Evolutionary conservation across 2,113 vertebrate species (phyloP).

Genomic region (Eulacestoma nigropectus): DNA sequence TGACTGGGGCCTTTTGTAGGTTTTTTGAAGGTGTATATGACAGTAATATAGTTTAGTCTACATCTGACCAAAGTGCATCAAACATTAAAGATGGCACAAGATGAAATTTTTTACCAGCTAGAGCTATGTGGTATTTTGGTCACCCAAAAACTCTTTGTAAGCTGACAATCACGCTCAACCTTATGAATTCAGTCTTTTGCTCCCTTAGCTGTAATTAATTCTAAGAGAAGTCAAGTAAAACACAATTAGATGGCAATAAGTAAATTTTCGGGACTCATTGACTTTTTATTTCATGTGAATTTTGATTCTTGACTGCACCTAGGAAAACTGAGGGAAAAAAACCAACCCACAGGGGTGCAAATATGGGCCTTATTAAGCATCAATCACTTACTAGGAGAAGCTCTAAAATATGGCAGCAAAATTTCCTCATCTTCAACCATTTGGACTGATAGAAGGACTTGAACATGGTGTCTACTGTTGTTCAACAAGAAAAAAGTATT

Average conservation of each 20-base stretch:
- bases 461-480: neutral
- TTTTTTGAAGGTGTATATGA: neutral
- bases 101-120: neutral
- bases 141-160: neutral
- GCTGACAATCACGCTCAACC: neutral
- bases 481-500: neutral
- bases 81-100: neutral
- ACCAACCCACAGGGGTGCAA: rapidly evolving
- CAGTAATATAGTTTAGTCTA: neutral
- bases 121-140: neutral
- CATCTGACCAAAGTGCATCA: neutral
- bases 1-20: neutral
- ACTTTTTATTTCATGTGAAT: neutral
- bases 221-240: neutral
- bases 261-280: neutral
- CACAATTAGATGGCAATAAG: neutral
- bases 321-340: neutral
- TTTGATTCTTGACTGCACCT: neutral
- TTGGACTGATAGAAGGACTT: neutral
- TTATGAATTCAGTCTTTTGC: neutral
- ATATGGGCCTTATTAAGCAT: neutral
- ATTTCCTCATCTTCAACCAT: neutral
- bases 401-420: neutral
- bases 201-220: neutral
- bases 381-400: neutral